Evolutionary conservation across 2,113 vertebrate genomes (phyloP).

Genomic region (Otocyon megalotis): DNA sequence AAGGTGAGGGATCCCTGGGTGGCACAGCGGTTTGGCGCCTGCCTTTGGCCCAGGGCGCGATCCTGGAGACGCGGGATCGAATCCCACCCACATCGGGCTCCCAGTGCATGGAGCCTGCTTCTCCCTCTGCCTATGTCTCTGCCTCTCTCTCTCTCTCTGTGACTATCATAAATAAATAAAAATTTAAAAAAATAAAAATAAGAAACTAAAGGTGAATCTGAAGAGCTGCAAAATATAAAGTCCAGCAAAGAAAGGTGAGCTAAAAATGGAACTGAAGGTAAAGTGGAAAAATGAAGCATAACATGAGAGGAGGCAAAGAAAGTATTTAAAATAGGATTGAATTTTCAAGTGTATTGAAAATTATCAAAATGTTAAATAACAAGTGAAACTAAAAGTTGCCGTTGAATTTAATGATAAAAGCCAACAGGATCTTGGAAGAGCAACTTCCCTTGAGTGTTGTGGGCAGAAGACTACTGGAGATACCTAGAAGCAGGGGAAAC

Average conservation of each 20-base stretch:
- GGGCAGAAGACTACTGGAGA: not conserved
- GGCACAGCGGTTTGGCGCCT: too few species aligned
- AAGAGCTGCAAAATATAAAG: not conserved
- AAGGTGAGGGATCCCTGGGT: too few species aligned
- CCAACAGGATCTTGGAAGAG: not conserved
- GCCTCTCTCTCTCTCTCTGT: too few species aligned
- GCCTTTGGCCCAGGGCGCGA: too few species aligned
- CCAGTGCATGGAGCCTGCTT: too few species aligned
- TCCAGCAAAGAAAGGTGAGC: not conserved
- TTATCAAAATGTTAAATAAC: not conserved
- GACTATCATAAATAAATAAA: too few species aligned
- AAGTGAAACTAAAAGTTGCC: constrained; percentile 9
- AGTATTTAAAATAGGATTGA: not conserved
- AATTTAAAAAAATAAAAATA: too few species aligned
- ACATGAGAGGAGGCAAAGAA: not conserved
- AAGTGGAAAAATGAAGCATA: not conserved
- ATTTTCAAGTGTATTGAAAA: not conserved
- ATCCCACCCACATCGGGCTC: too few species aligned
- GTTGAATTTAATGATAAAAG: not conserved
- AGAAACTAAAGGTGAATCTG: not conserved
- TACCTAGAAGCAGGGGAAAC: not conserved
- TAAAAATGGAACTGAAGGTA: not conserved
- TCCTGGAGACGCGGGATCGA: too few species aligned
- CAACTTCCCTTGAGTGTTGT: not conserved
- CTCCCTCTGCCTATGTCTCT: too few species aligned